Percentiles rank a stretch among this genome's conserved stretches.
Evolutionary conservation across 2,888 invertebrate species (phyloP).

Genomic region (Nudaria mundana): DNA sequence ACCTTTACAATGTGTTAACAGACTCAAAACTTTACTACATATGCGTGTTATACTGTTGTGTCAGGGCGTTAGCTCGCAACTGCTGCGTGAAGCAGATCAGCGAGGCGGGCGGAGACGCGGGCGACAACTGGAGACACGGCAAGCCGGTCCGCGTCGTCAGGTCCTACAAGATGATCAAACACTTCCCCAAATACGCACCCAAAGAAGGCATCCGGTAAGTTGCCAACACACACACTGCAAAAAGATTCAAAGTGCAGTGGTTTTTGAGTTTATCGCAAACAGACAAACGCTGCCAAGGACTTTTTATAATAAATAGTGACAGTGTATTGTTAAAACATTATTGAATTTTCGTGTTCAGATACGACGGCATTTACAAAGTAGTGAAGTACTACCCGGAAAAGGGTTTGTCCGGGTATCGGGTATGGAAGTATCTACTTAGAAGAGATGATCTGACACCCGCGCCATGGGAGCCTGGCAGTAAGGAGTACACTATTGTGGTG

Average conservation of each 20-base stretch:
- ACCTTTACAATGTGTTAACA: too few relatives aligned
- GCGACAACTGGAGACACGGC: slow-evolving; percentile 85
- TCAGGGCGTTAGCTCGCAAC: slow-evolving; percentile 88
- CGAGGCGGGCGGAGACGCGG: slow-evolving; percentile 85
- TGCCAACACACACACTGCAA: not conserved
- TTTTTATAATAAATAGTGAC: too few relatives aligned
- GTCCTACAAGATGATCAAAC: slow-evolving; percentile 86
- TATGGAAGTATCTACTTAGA: slow-evolving; percentile 89
- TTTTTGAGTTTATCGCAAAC: too few relatives aligned
- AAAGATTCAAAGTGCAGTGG: too few relatives aligned
- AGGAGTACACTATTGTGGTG: slow-evolving; percentile 74
- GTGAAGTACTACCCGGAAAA: slow-evolving; percentile 90
- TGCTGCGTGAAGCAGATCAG: slow-evolving; percentile 85
- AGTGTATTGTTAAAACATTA: too few relatives aligned
- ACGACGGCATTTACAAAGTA: slow-evolving; percentile 94
- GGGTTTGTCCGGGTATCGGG: slow-evolving; percentile 88
- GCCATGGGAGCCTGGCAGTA: slow-evolving; percentile 89
- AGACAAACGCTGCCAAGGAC: too few relatives aligned
- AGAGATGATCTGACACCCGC: slow-evolving; percentile 90
- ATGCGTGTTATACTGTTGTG: too few relatives aligned
- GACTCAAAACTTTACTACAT: too few relatives aligned
- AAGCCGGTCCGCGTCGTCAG: slow-evolving; percentile 90
- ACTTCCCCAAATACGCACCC: slow-evolving; percentile 89
- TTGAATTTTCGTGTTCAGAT: too few relatives aligned
- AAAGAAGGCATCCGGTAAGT: slow-evolving; percentile 83